Conservation (phyloP, 1,140 invertebrate genomes). For the Liolophura sinensis region DNA sequence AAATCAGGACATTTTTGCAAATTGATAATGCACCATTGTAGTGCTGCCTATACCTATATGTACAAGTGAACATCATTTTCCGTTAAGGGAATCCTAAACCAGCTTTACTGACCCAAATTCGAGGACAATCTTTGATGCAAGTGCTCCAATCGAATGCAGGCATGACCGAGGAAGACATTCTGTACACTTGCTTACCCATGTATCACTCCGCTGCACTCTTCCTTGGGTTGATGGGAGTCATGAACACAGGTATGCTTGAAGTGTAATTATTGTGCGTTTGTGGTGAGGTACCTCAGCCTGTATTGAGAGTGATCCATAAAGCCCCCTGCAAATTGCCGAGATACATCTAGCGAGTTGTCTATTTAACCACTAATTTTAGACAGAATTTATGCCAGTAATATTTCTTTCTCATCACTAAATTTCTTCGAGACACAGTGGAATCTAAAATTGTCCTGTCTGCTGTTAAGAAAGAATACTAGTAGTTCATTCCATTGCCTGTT, state of each 20-base stretch:
- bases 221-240: constrained; percentile 19
- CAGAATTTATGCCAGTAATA: background rate
- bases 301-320: background rate
- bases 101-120: too few species aligned
- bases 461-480: background rate
- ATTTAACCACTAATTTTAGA: background rate
- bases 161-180: constrained; percentile 17
- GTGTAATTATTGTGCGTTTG: background rate
- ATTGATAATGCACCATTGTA: too few species aligned
- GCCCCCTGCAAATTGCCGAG: background rate
- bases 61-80: too few species aligned
- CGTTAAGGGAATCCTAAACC: too few species aligned
- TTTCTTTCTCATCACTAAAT: background rate
- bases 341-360: background rate
- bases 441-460: background rate
- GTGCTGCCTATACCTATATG: too few species aligned
- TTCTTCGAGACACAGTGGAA: background rate
- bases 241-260: constrained; percentile 18
- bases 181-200: constrained; percentile 31
- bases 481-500: background rate
- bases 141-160: too few species aligned
- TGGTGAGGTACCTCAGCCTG: background rate
- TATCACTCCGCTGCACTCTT: constrained; percentile 29
- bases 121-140: too few species aligned
- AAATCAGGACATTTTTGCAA: too few species aligned